Base-by-base conservation (phyloP, 1,140 invertebrate species). In the Atta cephalotes region DNA sequence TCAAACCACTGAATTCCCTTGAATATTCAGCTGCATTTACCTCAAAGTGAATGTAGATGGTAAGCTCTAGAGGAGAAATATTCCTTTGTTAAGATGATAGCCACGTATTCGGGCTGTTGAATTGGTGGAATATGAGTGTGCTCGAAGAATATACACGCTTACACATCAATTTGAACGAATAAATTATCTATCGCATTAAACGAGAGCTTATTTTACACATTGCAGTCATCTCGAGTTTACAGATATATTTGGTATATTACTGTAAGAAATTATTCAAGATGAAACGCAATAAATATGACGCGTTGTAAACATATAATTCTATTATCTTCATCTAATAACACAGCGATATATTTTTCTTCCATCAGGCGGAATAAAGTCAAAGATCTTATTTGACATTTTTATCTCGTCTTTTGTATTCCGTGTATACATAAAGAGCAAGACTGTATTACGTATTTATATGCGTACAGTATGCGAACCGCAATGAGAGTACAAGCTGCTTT, bases 11-110 rank as follows among this genome's bases (percentile, higher is more conserved):
- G 80, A 84, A 84, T 84, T 82, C 80, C 56, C 56, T 74, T 84
- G 80, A 76, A 84, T 84, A 84, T 84, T 84, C 80, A 76, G 39
- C 56, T 84, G 80, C 80, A 84, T 84, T 84, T 84, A 84, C 70
- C 80, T 76, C 80, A 84, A 84, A 84, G 80, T 84, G 80, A 76
- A 84, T 84, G 70, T 62, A 84, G 80, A 58, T 63, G 45, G 70
- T 84, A 76, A 84, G 80, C 80, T 84, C 25, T 74, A 68, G n/a
- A 39, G 39, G 80, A 84, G 80, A 84, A 84, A 84, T 84, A 84
- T 74, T 84, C 80, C 80, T 84, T 84, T 84, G 80, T 84, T 76
- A 76, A 56, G 80, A 84, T 84, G 70, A 76, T 76, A 76, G 80
- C 56, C 80, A 62, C 39, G 56, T 84, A 74, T 84, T 76, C 80